phyloP scores from a whole-genome alignment of 2,113 vertebrate species.

The Phalacrocorax aristotelis region DNA sequence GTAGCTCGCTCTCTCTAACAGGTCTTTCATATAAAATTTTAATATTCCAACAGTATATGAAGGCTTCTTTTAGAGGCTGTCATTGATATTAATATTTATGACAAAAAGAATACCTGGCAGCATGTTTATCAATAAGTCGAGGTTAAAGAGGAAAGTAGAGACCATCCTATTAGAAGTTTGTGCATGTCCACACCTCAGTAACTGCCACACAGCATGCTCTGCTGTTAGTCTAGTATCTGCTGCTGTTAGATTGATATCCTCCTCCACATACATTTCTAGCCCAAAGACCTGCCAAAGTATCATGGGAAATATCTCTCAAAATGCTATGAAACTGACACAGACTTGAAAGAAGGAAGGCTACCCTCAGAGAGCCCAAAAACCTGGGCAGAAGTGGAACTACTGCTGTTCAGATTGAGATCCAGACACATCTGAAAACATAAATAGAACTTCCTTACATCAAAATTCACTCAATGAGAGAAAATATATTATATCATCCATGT shows the following conservation, averaged over 20 bases:
- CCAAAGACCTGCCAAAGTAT: not conserved
- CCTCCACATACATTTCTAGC: not conserved
- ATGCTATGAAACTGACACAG: not conserved
- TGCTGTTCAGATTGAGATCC: not conserved
- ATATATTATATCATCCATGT: not conserved
- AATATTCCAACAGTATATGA: not conserved
- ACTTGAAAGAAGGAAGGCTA: not conserved
- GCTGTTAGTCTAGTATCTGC: not conserved
- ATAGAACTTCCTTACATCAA: not conserved
- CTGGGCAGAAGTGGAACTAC: not conserved
- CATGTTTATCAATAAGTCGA: not conserved
- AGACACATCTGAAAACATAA: not conserved
- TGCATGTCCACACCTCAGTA: not conserved
- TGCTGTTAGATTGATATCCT: not conserved
- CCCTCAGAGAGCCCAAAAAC: not conserved
- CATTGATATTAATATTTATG: not conserved
- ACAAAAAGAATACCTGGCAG: not conserved
- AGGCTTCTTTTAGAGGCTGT: not conserved
- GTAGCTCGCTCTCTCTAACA: not conserved
- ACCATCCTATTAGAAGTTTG: not conserved
- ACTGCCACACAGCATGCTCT: not conserved
- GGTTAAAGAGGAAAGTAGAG: not conserved
- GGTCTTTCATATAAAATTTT: not conserved
- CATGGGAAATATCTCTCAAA: not conserved
- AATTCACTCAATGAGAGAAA: not conserved